Evolutionary conservation across 2,113 vertebrate species (phyloP).

Genomic region (Synodontis membranacea): DNA sequence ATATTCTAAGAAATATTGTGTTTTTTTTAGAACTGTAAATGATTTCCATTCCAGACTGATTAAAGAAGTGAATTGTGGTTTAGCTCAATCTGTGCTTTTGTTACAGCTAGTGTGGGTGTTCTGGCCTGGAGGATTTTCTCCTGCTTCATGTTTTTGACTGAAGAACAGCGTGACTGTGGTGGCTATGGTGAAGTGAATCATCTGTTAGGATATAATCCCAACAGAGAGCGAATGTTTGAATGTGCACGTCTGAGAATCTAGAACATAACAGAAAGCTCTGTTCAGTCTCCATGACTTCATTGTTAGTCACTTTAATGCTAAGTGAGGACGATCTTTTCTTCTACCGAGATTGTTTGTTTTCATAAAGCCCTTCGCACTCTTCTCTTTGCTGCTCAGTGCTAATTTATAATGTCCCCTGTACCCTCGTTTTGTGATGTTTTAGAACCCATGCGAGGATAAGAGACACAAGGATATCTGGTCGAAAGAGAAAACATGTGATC

Average conservation of each 20-base stretch:
- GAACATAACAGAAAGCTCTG: neutral
- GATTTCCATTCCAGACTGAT: neutral
- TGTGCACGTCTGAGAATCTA: neutral
- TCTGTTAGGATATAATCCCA: neutral
- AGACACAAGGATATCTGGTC: constrained; percentile 99
- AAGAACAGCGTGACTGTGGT: neutral
- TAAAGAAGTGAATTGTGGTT: neutral
- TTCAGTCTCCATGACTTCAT: neutral
- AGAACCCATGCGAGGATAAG: constrained; percentile 98
- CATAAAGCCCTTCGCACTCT: neutral
- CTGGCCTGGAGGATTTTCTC: neutral
- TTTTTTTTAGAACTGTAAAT: neutral
- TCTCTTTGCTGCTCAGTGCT: neutral
- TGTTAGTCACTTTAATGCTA: neutral
- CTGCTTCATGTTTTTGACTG: neutral
- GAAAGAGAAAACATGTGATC: constrained; percentile 98
- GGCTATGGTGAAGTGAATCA: constrained; percentile 6
- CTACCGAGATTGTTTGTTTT: neutral
- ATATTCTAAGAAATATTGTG: neutral
- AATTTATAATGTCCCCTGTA: constrained; percentile 34
- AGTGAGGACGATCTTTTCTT: neutral
- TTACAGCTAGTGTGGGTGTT: neutral
- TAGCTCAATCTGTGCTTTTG: constrained; percentile 13
- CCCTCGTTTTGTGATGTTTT: constrained; percentile 53
- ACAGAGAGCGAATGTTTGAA: neutral